A percentile compares a stretch with the other conserved stretches of the same genome.
phyloP scores from a whole-genome alignment of 2,113 vertebrate species.

The Cichladusa arquata region DNA sequence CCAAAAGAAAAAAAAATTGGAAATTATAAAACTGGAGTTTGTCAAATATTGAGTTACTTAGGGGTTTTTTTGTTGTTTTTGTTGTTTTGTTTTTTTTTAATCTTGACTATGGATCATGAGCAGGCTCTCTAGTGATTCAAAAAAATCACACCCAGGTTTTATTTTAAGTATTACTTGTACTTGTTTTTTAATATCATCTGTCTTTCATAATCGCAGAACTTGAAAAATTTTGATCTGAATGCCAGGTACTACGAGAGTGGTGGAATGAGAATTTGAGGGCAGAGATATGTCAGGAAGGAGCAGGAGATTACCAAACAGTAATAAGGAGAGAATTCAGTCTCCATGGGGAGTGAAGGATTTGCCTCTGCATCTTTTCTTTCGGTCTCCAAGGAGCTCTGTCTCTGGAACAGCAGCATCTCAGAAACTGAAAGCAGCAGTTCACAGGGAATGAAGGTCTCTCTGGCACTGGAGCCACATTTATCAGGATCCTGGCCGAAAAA shows the following conservation, averaged over 20 bases:
- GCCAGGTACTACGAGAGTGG: fast-evolving
- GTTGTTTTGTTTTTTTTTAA: too few relatives aligned
- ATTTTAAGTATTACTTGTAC: not conserved
- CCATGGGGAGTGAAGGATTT: slow-evolving; percentile 28
- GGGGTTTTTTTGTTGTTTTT: too few relatives aligned
- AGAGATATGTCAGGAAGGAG: not conserved
- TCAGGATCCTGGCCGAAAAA: slow-evolving; percentile 15
- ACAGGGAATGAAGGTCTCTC: slow-evolving; percentile 12
- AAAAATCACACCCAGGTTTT: not conserved
- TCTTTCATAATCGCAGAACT: not conserved
- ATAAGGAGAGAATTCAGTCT: slow-evolving; percentile 8
- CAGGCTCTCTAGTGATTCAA: not conserved
- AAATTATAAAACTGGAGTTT: not conserved
- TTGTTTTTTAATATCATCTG: not conserved
- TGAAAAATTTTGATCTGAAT: not conserved
- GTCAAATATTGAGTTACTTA: not conserved
- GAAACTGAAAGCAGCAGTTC: slow-evolving; percentile 50
- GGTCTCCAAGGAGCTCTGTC: slow-evolving; percentile 59
- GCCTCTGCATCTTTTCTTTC: slow-evolving; percentile 43
- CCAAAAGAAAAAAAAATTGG: not conserved
- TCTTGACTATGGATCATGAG: not conserved
- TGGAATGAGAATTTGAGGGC: not conserved
- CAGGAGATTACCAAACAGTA: not conserved
- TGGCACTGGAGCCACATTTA: slow-evolving; percentile 16
- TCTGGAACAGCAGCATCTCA: slow-evolving; percentile 45